A percentile compares a stretch with the other conserved stretches of the same genome.
These are phyloP conservation scores for Prunella strophiata DNA, from an alignment of 2,797 vertebrate genomes.

Conservation along the genomic window DNA sequence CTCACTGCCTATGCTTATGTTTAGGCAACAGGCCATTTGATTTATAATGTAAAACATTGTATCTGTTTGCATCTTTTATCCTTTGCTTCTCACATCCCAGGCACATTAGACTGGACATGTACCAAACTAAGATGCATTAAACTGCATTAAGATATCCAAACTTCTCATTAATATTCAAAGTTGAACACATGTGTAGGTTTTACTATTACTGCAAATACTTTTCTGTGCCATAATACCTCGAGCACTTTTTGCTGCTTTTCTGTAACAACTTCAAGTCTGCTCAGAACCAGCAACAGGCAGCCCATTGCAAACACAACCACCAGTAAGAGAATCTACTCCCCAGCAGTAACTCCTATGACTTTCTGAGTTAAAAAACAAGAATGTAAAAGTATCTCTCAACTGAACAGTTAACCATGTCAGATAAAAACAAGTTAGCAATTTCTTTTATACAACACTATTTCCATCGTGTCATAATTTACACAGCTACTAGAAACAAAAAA, in stretches of 20 bases:
- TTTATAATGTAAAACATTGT: not conserved
- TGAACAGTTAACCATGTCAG: not conserved
- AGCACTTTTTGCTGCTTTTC: not conserved
- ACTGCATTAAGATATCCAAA: not conserved
- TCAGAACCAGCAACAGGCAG: not conserved
- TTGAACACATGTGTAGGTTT: not conserved
- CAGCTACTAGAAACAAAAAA: not conserved
- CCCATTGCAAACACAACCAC: rapidly evolving
- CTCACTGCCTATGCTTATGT: not conserved
- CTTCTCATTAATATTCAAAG: not conserved
- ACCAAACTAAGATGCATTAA: not conserved
- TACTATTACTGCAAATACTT: not conserved
- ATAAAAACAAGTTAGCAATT: not conserved
- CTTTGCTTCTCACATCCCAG: not conserved
- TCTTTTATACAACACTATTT: not conserved
- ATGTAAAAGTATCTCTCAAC: not conserved
- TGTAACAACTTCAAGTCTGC: not conserved
- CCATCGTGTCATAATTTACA: not conserved
- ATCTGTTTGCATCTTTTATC: not conserved
- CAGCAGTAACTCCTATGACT: not conserved
- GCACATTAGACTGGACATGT: rapidly evolving
- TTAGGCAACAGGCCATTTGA: not conserved
- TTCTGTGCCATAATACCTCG: not conserved
- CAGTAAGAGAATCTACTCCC: not conserved
- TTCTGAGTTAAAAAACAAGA: not conserved